Conservation (phyloP, 2,797 vertebrate species). For the Toxotes lorentzi region DNA sequence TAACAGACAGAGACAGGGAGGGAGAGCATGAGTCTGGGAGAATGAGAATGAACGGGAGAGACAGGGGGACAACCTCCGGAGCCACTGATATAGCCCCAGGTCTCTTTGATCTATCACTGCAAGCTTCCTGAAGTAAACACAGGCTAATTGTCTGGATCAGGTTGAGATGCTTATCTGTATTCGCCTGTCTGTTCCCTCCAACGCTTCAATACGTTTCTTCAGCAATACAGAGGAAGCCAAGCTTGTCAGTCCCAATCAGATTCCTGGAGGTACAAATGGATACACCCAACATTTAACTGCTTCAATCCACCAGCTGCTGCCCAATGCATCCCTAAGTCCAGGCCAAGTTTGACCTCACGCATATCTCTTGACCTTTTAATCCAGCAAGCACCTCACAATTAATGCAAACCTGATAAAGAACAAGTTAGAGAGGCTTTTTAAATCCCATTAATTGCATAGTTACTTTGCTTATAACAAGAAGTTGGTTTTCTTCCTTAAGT, state of each 20-base stretch:
- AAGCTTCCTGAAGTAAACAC: conserved; percentile 89
- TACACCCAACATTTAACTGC: conserved; percentile 32
- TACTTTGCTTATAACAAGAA: conserved; percentile 50
- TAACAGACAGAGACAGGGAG: conserved; percentile 40
- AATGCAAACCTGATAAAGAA: conserved; percentile 75
- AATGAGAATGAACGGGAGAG: conserved; percentile 59
- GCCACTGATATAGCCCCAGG: conserved; percentile 70
- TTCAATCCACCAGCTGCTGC: conserved; percentile 25
- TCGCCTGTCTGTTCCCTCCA: conserved; percentile 79
- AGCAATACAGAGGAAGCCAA: conserved; percentile 79
- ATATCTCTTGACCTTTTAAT: conserved; percentile 80
- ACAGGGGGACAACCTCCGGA: conserved; percentile 76
- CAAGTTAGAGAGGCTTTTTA: conserved; percentile 54
- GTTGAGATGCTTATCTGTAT: conserved; percentile 88
- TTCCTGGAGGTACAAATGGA: conserved; percentile 56
- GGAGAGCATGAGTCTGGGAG: conserved; percentile 25
- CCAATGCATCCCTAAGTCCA: conserved; percentile 29
- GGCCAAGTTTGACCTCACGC: conserved; percentile 54
- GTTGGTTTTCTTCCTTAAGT: conserved; percentile 46
- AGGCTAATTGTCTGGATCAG: conserved; percentile 92
- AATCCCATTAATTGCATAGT: conserved; percentile 75
- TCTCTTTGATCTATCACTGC: conserved; percentile 86
- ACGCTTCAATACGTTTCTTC: conserved; percentile 79
- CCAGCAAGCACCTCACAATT: conserved; percentile 72
- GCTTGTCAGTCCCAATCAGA: conserved; percentile 84